Percentiles rank a stretch among this genome's conserved stretches.
These are phyloP conservation scores for Procambarus clarkii DNA, from an alignment of 1,140 invertebrate genomes.

Conservation along the genomic window DNA sequence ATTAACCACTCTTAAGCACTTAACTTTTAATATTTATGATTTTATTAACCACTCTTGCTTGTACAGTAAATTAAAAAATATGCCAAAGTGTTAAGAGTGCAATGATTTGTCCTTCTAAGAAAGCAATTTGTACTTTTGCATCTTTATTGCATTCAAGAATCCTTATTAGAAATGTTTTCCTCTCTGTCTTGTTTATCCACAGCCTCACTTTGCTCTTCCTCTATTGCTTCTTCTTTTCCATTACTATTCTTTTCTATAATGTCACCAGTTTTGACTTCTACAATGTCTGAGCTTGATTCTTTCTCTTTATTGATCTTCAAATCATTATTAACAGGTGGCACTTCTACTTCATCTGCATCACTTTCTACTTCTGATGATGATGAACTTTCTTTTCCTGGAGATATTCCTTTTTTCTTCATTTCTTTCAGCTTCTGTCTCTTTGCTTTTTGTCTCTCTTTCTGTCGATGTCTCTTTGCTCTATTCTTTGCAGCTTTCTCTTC, in stretches of 20 bases:
- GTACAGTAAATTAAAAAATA: too few species aligned
- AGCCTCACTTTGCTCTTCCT: too few species aligned
- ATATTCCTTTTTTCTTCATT: not conserved
- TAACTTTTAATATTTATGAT: too few species aligned
- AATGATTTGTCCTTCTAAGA: not conserved
- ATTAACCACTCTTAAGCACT: too few species aligned
- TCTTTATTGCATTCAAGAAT: not conserved
- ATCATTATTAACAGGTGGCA: not conserved
- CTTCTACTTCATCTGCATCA: not conserved
- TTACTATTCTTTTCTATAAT: not conserved
- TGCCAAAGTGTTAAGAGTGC: too few species aligned
- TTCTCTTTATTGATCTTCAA: not conserved
- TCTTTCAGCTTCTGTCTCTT: not conserved
- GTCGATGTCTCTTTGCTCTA: not conserved
- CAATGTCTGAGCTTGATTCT: not conserved
- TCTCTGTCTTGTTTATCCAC: not conserved
- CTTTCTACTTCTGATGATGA: not conserved
- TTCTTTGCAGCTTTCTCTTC: constrained; percentile 10
- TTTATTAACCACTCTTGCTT: too few species aligned
- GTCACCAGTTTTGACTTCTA: not conserved
- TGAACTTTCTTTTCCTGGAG: not conserved
- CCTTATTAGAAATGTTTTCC: not conserved
- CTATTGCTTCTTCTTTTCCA: not conserved
- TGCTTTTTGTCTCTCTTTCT: not conserved
- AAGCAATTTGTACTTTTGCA: not conserved